These are phyloP conservation scores for Rhabdornis inornatus DNA, from an alignment of 2,113 vertebrate genomes.

Conservation along the genomic window DNA sequence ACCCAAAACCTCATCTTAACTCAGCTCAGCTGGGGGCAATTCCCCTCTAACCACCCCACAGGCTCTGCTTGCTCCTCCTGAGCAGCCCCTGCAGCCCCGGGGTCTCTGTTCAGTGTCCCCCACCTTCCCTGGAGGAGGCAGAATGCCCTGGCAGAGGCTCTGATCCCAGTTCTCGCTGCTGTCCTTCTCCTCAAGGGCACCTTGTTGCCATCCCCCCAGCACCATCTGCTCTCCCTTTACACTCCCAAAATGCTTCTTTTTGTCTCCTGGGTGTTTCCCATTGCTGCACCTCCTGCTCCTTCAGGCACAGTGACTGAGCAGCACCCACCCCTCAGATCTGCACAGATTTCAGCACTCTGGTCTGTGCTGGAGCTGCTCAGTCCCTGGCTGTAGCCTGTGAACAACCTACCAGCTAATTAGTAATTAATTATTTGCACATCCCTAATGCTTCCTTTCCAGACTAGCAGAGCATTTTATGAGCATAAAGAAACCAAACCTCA, in stretches of 20 bases:
- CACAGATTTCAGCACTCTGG: fast-evolving
- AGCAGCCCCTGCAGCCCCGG: fast-evolving
- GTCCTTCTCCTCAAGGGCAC: background rate
- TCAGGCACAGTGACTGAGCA: fast-evolving
- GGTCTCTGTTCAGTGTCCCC: background rate
- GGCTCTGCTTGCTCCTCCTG: background rate
- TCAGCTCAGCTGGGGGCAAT: background rate
- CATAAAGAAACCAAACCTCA: background rate
- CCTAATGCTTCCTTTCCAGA: background rate
- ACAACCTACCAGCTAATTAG: background rate
- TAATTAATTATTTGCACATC: conserved; percentile 19
- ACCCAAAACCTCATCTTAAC: background rate
- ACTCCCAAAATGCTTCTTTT: background rate
- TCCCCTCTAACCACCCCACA: background rate
- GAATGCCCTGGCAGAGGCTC: background rate
- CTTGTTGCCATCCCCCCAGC: background rate
- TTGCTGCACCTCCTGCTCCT: background rate
- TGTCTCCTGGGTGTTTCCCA: background rate
- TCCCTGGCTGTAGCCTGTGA: background rate
- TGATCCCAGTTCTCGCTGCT: background rate
- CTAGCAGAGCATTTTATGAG: background rate
- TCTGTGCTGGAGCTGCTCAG: background rate
- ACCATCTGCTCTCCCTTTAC: background rate
- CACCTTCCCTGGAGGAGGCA: background rate
- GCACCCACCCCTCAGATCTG: fast-evolving